phyloP scores from a whole-genome alignment of 2,888 invertebrate species.

The Apamea epomidion region DNA sequence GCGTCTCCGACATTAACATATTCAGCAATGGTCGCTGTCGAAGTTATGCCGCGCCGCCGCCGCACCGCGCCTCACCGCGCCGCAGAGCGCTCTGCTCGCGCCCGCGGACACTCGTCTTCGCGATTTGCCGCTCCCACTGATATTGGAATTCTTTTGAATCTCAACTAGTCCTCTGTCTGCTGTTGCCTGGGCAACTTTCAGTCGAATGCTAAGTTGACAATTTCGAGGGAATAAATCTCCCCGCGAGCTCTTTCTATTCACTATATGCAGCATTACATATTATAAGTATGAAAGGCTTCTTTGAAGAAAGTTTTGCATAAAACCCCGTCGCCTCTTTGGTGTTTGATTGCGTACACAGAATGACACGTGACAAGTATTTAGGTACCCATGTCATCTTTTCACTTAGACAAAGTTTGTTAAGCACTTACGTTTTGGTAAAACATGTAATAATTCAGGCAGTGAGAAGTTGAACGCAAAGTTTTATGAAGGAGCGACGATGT shows the following conservation, averaged over 20 bases:
- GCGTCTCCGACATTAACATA: constrained; percentile 84
- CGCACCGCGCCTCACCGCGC: constrained; percentile 44
- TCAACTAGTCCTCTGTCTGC: constrained; percentile 80
- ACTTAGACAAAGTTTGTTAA: constrained; percentile 79
- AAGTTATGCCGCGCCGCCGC: constrained; percentile 63
- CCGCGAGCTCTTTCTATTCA: constrained; percentile 48
- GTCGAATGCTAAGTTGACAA: constrained; percentile 81
- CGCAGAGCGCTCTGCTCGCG: constrained; percentile 49
- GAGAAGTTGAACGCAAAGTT: constrained; percentile 80
- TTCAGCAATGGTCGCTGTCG: constrained; percentile 79
- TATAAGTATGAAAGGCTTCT: constrained; percentile 36
- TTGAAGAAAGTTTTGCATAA: constrained; percentile 53
- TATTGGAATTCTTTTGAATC: constrained; percentile 89
- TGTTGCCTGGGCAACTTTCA: constrained; percentile 80
- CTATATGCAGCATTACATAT: constrained; percentile 34
- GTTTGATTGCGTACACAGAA: constrained; percentile 50
- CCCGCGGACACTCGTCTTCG: constrained; percentile 71
- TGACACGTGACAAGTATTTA: constrained; percentile 67
- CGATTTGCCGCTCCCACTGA: constrained; percentile 76
- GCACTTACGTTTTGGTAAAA: constrained; percentile 83
- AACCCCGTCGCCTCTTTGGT: constrained; percentile 44
- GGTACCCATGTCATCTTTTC: constrained; percentile 72
- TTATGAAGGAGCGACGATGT: constrained; percentile 78
- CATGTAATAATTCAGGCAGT: constrained; percentile 83
- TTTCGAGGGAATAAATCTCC: constrained; percentile 74